Conservation (phyloP, 2,113 vertebrate species). For the Chauna torquata region DNA sequence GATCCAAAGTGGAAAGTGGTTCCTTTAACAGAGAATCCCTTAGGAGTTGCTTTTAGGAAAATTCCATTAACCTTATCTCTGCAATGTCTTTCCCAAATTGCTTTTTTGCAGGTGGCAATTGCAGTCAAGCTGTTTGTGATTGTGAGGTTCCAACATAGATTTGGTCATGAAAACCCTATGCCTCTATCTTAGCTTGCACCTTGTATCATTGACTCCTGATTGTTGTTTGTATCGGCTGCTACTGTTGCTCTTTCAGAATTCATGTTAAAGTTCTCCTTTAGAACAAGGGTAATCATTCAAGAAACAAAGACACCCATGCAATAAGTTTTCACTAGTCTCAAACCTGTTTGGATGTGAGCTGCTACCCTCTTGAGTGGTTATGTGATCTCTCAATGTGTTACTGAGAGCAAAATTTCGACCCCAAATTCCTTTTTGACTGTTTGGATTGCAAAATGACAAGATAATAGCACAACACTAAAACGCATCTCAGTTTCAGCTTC, state of each 20-base stretch:
- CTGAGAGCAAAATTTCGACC: not conserved
- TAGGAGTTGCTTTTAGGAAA: conserved; percentile 32
- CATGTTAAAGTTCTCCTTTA: not conserved
- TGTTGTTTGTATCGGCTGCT: not conserved
- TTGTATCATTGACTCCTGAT: not conserved
- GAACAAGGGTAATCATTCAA: not conserved
- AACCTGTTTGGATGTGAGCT: not conserved
- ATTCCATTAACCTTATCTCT: conserved; percentile 56
- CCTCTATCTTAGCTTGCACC: not conserved
- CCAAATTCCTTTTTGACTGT: not conserved
- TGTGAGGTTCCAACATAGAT: not conserved
- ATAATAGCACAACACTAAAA: not conserved
- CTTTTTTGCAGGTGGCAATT: conserved; percentile 16
- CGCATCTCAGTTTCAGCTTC: not conserved
- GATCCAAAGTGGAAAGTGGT: not conserved
- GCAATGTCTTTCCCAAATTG: conserved; percentile 38
- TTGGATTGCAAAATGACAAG: not conserved
- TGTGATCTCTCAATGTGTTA: not conserved
- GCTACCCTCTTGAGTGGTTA: not conserved
- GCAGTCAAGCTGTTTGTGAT: conserved; percentile 4
- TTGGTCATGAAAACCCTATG: not conserved
- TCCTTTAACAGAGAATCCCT: not conserved
- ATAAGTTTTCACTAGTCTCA: not conserved
- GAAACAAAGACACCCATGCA: not conserved
- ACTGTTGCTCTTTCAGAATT: not conserved